A percentile compares a stretch with the other conserved stretches of the same genome.
Evolutionary conservation across 2,888 invertebrate genomes (phyloP).

Genomic region (Drosophila affinis): DNA sequence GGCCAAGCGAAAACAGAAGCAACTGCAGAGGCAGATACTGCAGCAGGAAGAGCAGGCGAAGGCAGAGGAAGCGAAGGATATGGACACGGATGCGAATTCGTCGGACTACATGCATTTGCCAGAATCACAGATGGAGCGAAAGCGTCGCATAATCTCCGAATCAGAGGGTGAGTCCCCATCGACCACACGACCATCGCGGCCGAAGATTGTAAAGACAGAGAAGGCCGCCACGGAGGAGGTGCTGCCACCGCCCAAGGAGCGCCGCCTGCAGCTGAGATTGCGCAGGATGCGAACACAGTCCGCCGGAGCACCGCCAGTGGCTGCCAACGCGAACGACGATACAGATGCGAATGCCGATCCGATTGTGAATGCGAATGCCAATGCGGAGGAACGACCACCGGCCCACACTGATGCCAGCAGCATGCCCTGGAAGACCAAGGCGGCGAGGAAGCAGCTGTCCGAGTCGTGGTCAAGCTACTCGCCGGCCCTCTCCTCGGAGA

Average conservation of each 20-base stretch:
- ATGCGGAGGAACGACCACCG: neutral
- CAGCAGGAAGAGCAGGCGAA: conserved; percentile 3
- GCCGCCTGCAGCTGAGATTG: conserved; percentile 17
- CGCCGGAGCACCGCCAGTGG: neutral
- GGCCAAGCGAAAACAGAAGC: conserved; percentile 37
- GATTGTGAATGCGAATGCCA: neutral
- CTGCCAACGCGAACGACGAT: neutral
- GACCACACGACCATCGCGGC: neutral
- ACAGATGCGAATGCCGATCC: neutral
- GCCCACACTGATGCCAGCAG: conserved; percentile 13
- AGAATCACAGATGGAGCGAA: conserved; percentile 45
- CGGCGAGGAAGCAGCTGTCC: conserved; percentile 66
- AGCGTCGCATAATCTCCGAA: conserved; percentile 47
- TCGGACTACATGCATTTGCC: conserved; percentile 19
- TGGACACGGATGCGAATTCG: conserved; percentile 4
- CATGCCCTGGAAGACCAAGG: conserved; percentile 74
- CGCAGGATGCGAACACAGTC: conserved; percentile 33
- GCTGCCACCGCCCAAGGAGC: conserved; percentile 26
- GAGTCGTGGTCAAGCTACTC: conserved; percentile 36
- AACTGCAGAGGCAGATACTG: conserved; percentile 8
- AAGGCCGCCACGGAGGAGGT: neutral
- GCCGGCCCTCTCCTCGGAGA: conserved; percentile 1
- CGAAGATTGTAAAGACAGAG: conserved; percentile 7
- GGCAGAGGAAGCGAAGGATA: neutral
- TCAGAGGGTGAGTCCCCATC: conserved; percentile 14